Evolutionary conservation across 1,140 invertebrate species (phyloP), one percentile per base, ranked within the genome.

Genomic region (Cyclina sinensis): DNA sequence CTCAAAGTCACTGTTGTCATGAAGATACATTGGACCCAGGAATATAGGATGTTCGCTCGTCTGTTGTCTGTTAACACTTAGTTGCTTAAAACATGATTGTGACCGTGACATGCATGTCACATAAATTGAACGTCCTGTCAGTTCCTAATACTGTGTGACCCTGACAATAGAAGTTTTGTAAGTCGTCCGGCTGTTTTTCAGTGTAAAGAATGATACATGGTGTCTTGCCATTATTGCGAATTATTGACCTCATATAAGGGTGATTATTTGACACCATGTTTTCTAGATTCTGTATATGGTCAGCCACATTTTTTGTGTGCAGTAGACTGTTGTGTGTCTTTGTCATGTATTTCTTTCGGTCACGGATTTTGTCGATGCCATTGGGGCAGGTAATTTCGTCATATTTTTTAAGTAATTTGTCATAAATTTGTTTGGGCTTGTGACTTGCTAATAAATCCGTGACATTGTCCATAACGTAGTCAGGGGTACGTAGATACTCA

Each of bases 1-100:
- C 11, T 84, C 76, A 73, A 79, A 90, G 51, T 90, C 81, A 85
- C 86, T 90, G 18, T 88, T 90, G 76, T 90, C 85, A 48, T 90
- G 85, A 84, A 90, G 68, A 32, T 54, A 88, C 12, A 79, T 43
- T 0, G 89, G 85, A 21, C 85, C 76, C 0, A 82, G 1, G 81
- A 90, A 90, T 24, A 90, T 62, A 0, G 74, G 46, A 48, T 48
- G 46, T 7, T 48, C 46, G 46, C 46, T 18, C 18, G 46, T 48
- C 18, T 18, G 46, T 18, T 48, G 7, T 48, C 46, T 48, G 46
- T 48, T 11, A 11, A 48, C n/a, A n/a, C n/a, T n/a, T n/a, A n/a
- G n/a, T n/a, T n/a, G n/a, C n/a, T n/a, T n/a, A n/a, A n/a, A n/a
- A n/a, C n/a, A n/a, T n/a, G 46, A 11, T 7, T 48, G 46, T 48